Evolutionary conservation across 2,888 invertebrate genomes (phyloP), one percentile per base, ranked within the genome.

Genomic region (Temnothorax unifasciatus): DNA sequence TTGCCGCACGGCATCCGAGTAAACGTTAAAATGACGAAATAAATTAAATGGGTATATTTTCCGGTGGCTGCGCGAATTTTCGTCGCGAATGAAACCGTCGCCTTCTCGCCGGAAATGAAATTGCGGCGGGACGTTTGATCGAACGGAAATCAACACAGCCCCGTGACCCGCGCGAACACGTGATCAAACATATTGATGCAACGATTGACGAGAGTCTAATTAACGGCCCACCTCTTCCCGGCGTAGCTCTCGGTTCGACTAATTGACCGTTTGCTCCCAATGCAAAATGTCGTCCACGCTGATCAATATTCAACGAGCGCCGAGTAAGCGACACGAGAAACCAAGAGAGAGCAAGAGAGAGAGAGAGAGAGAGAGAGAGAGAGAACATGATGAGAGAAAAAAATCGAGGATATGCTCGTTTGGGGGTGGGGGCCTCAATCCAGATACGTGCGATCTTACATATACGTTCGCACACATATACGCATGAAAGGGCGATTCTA

Each of bases 241-340:
- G 82, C 83, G 75, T 89, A 85, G 63, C 76, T 81, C 87, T 73
- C 83, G 86, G 85, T 85, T 87, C 86, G 88, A 91, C 89, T 91
- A 88, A 89, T 88, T 90, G 88, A 89, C 91, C 88, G 87, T 89
- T 91, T 86, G 87, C 85, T 84, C 86, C 85, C 86, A 83, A 86
- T 88, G 90, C 87, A 84, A 83, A 87, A 86, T 91, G 92, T 90
- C 92, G 89, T 91, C 85, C 89, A 86, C 85, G 86, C 85, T 86
- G 89, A 92, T 92, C 92, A 91, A 92, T 92, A 91, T 91, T 89
- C 90, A 87, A 83, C 86, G 86, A 90, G 82, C 87, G 85, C 86
- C 87, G 85, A 84, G 75, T 89, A 88, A 89, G 87, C 88, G 87
- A 85, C 87, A 63, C 59, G 84, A 76, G 75, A 82, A 73, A 77